These are phyloP conservation scores for Caenorhabditis plicata DNA, from an alignment of 2,888 invertebrate species.

Conservation along the genomic window DNA sequence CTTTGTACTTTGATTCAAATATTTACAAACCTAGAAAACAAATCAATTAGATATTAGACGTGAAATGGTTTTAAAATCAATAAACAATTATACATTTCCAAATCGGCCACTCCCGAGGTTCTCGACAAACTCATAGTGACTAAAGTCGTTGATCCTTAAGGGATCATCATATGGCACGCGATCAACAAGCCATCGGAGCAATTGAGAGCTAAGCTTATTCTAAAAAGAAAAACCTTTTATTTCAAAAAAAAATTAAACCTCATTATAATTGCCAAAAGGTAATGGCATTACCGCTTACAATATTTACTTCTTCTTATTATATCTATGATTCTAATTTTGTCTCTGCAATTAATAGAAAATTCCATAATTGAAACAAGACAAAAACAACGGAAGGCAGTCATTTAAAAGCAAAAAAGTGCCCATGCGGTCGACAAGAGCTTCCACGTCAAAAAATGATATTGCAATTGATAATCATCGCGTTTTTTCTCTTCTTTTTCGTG, in stretches of 20 bases:
- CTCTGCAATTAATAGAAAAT: too few species aligned
- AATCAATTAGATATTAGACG: background rate
- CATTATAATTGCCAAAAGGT: slow-evolving; percentile 15
- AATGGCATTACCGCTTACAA: slow-evolving; percentile 27
- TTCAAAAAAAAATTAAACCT: slow-evolving; percentile 3
- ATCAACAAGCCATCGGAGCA: slow-evolving; percentile 38
- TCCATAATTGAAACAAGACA: too few species aligned
- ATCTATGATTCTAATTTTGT: too few species aligned
- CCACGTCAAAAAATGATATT: too few species aligned
- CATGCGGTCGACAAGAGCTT: too few species aligned
- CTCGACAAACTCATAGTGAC: slow-evolving; percentile 15
- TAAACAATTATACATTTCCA: slow-evolving; percentile 28
- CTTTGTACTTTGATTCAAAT: slow-evolving; percentile 24
- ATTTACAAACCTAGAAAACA: slow-evolving; percentile 35
- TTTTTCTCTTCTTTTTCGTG: too few species aligned
- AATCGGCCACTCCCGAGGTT: slow-evolving; percentile 41
- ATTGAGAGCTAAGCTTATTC: slow-evolving; percentile 19
- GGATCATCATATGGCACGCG: slow-evolving; percentile 30
- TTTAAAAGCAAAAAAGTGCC: too few species aligned
- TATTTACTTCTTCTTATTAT: too few species aligned
- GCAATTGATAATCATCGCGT: too few species aligned
- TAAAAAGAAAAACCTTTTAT: slow-evolving; percentile 1
- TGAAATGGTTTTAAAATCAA: background rate
- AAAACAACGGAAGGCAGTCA: too few species aligned
- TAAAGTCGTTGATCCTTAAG: slow-evolving; percentile 22